Percentiles rank a stretch among this genome's conserved stretches.
Conservation (phyloP, 2,113 vertebrate genomes). For the Campylorhamphus procurvoides region DNA sequence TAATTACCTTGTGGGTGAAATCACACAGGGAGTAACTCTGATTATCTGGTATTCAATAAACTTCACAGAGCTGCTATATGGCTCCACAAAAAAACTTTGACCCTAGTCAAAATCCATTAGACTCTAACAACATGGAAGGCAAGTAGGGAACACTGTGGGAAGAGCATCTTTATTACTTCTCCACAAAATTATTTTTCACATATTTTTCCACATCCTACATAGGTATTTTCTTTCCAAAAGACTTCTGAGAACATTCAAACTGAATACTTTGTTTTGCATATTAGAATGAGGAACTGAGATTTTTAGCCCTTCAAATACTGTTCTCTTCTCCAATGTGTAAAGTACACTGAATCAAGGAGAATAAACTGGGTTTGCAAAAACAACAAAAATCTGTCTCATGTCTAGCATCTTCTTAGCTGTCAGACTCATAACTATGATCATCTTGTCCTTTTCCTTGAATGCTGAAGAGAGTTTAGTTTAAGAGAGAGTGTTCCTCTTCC, state of each 20-base stretch:
- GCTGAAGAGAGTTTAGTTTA: not conserved
- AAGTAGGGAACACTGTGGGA: not conserved
- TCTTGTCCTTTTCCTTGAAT: not conserved
- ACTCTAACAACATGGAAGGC: not conserved
- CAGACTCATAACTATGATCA: constrained; percentile 8
- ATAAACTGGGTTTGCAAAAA: not conserved
- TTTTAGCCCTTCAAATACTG: not conserved
- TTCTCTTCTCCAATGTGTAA: not conserved
- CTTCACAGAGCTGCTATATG: not conserved
- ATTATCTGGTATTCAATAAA: not conserved
- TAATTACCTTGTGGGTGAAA: not conserved
- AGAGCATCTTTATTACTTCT: not conserved
- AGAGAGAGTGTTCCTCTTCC: not conserved
- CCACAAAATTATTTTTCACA: not conserved
- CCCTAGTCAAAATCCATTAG: not conserved
- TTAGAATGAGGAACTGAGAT: not conserved
- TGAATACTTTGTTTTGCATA: not conserved
- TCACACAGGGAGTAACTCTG: not conserved
- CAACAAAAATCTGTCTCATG: not conserved
- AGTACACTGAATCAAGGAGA: not conserved
- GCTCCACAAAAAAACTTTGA: not conserved
- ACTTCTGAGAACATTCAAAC: not conserved
- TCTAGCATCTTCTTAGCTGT: constrained; percentile 22
- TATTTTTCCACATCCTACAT: not conserved
- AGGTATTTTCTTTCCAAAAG: not conserved